Base-by-base conservation (phyloP, 2,113 vertebrate species). In the Neodon shergylaensis region DNA sequence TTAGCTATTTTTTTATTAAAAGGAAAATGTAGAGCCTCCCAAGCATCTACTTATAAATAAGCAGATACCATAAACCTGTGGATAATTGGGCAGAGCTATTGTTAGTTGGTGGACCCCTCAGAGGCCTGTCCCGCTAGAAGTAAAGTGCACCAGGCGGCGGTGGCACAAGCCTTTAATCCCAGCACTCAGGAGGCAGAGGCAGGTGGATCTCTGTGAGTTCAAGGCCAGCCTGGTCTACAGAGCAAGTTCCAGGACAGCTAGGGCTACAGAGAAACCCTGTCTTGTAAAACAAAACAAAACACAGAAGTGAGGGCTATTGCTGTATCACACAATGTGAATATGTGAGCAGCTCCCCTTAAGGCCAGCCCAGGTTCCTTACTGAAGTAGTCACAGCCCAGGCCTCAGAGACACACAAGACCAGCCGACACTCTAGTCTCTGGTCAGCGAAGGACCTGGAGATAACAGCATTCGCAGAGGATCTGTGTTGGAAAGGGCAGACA, bases 1-100 rank as follows among this genome's bases (percentile, higher is more conserved):
- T 49, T 49, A 39, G n/a, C 28, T 26, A 4, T 24, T 28, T 12
- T 82, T 88, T 52, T 39, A 86, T 49, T 72, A 73, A 87, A 90
- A 86, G 42, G 81, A 49, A 92, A 72, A 36, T 39, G 74, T 90
- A 90, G 92, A 83, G 39, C 39, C 33, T 39, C 72, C 81, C 61
- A 61, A 88, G 49, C 19, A 2, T 36, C 65, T 68, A 52, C n/a
- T 68, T 73, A 63, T 47, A 90, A 94, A 52, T 66, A 52, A 88
- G 17, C 24, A 86, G 73, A 44, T 2, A 16, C 24, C 21, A 28
- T 2, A 61, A 52, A 70, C 7, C 4, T 22, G 2, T 2, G 54
- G 39, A 58, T 28, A 31, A 33, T 19, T 31, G 5, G n/a, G 19
- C 26, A 39, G 24, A 63, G 44, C 31, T 70, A n/a, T 1, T n/a